Conservation (phyloP, 1,140 invertebrate species). For the Tetramorium parvispinum region DNA sequence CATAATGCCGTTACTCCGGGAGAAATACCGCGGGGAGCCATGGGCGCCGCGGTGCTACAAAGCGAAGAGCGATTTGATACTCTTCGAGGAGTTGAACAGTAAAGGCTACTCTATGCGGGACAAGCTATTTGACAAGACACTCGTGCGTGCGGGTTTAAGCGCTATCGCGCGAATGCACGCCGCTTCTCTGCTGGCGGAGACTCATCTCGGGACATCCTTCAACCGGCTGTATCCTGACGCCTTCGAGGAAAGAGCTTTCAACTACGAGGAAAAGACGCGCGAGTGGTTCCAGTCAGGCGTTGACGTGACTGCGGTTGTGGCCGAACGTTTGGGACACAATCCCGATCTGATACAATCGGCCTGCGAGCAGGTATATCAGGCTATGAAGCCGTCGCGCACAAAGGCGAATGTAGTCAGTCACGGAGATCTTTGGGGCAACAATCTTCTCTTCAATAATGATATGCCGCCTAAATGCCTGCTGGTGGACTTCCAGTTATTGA, state of each 20-base stretch:
- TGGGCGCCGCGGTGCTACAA: slow-evolving; percentile 84
- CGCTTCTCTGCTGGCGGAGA: slow-evolving; percentile 86
- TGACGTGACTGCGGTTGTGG: slow-evolving; percentile 71
- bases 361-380: slow-evolving; percentile 80
- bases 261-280: slow-evolving; percentile 67
- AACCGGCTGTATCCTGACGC: slow-evolving; percentile 82
- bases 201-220: slow-evolving; percentile 80
- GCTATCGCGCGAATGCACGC: slow-evolving; percentile 87
- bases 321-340: slow-evolving; percentile 75
- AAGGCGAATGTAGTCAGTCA: slow-evolving; percentile 87
- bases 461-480: slow-evolving; percentile 85
- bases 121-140: slow-evolving; percentile 84
- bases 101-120: slow-evolving; percentile 79
- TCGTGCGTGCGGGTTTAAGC: slow-evolving; percentile 85
- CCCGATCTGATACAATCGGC: slow-evolving; percentile 77
- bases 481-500: slow-evolving; percentile 87
- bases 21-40: slow-evolving; percentile 71
- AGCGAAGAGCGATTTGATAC: slow-evolving; percentile 81
- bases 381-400: slow-evolving; percentile 83
- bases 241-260: slow-evolving; percentile 85
- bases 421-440: slow-evolving; percentile 88
- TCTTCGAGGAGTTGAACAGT: slow-evolving; percentile 84
- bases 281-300: slow-evolving; percentile 76
- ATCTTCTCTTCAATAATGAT: slow-evolving; percentile 85
- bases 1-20: slow-evolving; percentile 81